Base-by-base conservation (phyloP, 92 coral and sea anemone genomes). In the Epizoanthus stellaris region DNA sequence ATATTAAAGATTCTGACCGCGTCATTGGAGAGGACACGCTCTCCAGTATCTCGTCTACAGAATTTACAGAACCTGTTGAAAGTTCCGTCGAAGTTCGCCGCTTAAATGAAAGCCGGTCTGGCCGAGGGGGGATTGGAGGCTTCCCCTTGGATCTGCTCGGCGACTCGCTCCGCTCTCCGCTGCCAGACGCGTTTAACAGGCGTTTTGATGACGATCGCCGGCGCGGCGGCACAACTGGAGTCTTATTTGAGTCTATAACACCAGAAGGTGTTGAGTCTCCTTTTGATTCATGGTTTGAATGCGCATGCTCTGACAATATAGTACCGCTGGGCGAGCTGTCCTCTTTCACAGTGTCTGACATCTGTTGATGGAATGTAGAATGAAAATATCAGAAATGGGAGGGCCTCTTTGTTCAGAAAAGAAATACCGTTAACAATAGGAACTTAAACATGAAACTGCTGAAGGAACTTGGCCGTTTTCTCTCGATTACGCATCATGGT, bases 201-300 rank as follows among this genome's bases (percentile, higher is more conserved):
- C 62, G 83, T 54, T 79, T 79, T 79, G 83, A 79, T 19, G 83
- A 79, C 70, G 47, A 63, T 20, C 73, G 72, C n/a, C 83, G 72
- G 71, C 83, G 70, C 14, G 72, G 83, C 5, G 83, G 83, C 40
- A 62, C 83, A 43, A 19, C 39, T 1, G 72, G 83, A 9, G 12
- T 79, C 66, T 79, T 64, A 25, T 62, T 20, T 25, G 59, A 45
- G 61, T 63, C 42, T 42, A 70, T 62, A 43, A 62, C 71, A 40
- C 67, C 83, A 63, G 60, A 63, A 79, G 72, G 56, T 67, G 83
- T 63, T 2, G 43, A 9, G 43, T 52, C 54, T 79, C 71, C 83
- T 79, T 45, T 79, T 79, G 83, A 79, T 15, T 17, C 54, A 64
- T 64, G 71, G 49, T 19, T 64, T 43, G 73, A 20, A 43, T 57